Evolutionary conservation across 2,113 vertebrate genomes (phyloP).

Genomic region (Brachirus orientalis): DNA sequence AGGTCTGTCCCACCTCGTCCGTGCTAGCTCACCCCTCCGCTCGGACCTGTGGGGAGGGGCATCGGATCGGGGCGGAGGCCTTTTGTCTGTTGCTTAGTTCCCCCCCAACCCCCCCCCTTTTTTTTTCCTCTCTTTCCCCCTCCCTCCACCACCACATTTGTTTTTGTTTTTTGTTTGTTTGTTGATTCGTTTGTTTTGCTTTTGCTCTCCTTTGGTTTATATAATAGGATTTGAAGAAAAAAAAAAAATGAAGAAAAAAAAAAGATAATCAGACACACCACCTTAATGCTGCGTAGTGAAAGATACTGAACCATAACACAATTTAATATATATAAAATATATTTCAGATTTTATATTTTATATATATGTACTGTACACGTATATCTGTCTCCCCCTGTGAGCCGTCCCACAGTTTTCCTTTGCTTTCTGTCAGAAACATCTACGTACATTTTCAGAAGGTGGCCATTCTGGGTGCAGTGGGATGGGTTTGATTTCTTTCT

Average conservation of each 20-base stretch:
- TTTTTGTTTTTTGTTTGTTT: slow-evolving; percentile 53
- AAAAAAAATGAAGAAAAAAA: slow-evolving; percentile 31
- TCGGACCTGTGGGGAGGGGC: slow-evolving; percentile 25
- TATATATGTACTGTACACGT: slow-evolving; percentile 74
- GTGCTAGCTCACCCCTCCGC: slow-evolving; percentile 68
- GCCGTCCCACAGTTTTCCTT: slow-evolving; percentile 56
- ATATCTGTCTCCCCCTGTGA: slow-evolving; percentile 72
- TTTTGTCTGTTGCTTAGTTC: slow-evolving; percentile 87
- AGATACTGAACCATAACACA: slow-evolving; percentile 72
- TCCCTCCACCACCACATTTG: slow-evolving; percentile 28
- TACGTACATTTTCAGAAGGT: slow-evolving; percentile 60
- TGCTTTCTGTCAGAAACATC: slow-evolving; percentile 65
- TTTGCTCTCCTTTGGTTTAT: slow-evolving; percentile 84
- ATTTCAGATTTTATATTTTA: slow-evolving; percentile 74
- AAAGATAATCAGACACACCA: slow-evolving; percentile 65
- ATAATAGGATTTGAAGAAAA: slow-evolving; percentile 63
- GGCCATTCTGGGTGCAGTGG: slow-evolving; percentile 51
- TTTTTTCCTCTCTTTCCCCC: background rate
- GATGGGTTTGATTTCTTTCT: slow-evolving; percentile 23
- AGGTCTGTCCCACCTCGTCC: slow-evolving; percentile 77
- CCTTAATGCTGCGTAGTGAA: slow-evolving; percentile 77
- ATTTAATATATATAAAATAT: slow-evolving; percentile 76
- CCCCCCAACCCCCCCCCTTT: too few species aligned
- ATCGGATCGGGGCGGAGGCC: slow-evolving; percentile 72
- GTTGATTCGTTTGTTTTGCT: slow-evolving; percentile 69